phyloP scores from a whole-genome alignment of 2,797 vertebrate species.

The Caiman crocodilus region DNA sequence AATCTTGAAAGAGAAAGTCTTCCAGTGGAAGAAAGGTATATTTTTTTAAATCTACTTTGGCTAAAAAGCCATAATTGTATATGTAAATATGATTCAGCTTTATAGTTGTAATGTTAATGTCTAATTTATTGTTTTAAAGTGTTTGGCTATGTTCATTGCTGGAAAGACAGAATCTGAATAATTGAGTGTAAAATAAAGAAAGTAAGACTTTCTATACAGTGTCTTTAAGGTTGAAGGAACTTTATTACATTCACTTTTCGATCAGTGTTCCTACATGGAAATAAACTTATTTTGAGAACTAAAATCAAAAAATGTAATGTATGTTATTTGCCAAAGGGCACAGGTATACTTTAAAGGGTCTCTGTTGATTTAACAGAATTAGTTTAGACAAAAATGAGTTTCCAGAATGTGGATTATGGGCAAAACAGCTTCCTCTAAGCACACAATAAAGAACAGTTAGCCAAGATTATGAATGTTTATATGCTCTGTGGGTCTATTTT shows the following conservation, averaged over 20 bases:
- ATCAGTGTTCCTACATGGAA: not conserved
- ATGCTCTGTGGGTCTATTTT: not conserved
- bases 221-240: fast-evolving
- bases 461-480: not conserved
- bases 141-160: not conserved
- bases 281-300: not conserved
- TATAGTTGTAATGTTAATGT: fast-evolving
- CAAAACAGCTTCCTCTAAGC: not conserved
- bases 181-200: not conserved
- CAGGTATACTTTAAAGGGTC: fast-evolving
- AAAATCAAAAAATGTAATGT: not conserved
- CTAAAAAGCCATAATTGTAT: not conserved
- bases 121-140: not conserved
- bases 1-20: not conserved
- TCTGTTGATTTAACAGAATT: not conserved
- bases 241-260: not conserved
- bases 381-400: not conserved
- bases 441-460: not conserved
- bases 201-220: not conserved
- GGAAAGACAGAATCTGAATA: not conserved
- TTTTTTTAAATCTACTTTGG: not conserved
- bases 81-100: not conserved
- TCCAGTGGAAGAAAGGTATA: not conserved
- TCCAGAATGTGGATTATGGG: not conserved
- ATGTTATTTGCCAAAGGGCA: not conserved